phyloP scores from a whole-genome alignment of 2,888 invertebrate species.

The Heteropelma amictum region DNA sequence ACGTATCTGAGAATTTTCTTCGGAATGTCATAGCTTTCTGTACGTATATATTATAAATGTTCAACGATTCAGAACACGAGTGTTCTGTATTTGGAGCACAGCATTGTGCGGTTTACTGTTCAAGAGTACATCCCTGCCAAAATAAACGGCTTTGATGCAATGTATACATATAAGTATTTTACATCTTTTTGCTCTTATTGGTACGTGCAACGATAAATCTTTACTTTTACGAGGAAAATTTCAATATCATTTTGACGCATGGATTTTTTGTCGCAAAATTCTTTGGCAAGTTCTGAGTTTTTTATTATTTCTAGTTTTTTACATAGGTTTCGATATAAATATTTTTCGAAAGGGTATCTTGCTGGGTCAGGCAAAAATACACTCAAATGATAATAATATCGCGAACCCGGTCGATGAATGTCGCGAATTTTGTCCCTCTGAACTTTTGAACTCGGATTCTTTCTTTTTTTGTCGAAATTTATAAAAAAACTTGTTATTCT shows the following conservation, averaged over 20 bases:
- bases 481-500: conserved; percentile 6
- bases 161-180: not conserved
- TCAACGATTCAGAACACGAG: not conserved
- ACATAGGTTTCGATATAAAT: not conserved
- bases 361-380: conserved; percentile 50
- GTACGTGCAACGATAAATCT: conserved; percentile 27
- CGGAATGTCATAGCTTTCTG: not conserved
- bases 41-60: not conserved
- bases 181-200: conserved; percentile 13
- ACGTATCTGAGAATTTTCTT: not conserved
- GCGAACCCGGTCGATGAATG: conserved; percentile 32
- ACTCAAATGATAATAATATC: conserved; percentile 11
- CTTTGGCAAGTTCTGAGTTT: not conserved
- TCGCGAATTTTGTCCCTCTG: conserved; percentile 31
- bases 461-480: not conserved
- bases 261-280: not conserved
- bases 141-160: not conserved
- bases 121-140: not conserved
- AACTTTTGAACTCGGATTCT: conserved; percentile 43
- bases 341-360: not conserved
- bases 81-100: conserved; percentile 23
- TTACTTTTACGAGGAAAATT: not conserved
- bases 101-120: conserved; percentile 2
- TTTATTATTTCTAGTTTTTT: too few relatives aligned
- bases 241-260: not conserved